A percentile compares a stretch with the other conserved stretches of the same genome.
Evolutionary conservation across 2,888 invertebrate genomes (phyloP).

Genomic region (Tenthredo livida): DNA sequence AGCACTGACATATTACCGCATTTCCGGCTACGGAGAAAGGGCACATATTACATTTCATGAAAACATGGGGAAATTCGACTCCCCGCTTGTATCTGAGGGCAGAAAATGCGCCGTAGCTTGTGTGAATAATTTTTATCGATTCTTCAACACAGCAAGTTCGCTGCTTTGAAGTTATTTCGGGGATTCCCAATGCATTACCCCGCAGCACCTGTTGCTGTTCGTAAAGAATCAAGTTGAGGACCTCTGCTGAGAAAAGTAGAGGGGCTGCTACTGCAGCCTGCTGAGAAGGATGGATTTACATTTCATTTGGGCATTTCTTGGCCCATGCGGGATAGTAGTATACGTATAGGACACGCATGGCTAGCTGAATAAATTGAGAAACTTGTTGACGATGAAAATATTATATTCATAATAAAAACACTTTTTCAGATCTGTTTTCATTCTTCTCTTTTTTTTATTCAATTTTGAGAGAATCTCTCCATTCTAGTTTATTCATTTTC

Average conservation of each 20-base stretch:
- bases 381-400: not conserved
- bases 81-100: too few relatives aligned
- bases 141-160: not conserved
- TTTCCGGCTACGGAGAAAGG: constrained; percentile 28
- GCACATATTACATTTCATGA: not conserved
- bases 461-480: not conserved
- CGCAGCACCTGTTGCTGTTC: constrained; percentile 51
- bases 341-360: not conserved
- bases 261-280: not conserved
- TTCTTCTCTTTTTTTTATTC: not conserved
- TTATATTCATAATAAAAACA: not conserved
- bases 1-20: not conserved
- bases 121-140: not conserved
- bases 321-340: not conserved
- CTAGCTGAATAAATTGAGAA: not conserved
- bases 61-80: not conserved
- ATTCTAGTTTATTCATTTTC: not conserved
- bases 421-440: not conserved
- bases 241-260: constrained; percentile 6
- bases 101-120: not conserved
- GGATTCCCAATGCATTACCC: not conserved
- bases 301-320: constrained; percentile 10
- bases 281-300: constrained; percentile 17
- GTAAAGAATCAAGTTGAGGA: constrained; percentile 33
- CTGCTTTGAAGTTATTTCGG: not conserved